phyloP scores from a whole-genome alignment of 23 tunicate species.

The Halocynthia aurantium region DNA sequence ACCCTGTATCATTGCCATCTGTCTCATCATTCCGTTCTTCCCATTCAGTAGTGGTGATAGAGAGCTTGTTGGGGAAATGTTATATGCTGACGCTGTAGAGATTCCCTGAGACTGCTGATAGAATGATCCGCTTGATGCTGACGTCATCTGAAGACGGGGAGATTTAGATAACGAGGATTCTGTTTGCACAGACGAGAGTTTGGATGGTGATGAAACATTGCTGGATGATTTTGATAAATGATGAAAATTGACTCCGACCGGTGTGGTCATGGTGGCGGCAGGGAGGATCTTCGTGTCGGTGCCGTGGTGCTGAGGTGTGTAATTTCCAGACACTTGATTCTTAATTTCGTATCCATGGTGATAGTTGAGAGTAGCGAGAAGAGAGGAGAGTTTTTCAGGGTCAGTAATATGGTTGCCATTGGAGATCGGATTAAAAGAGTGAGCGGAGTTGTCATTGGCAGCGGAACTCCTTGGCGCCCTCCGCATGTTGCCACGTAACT shows the following conservation, averaged over 20 bases:
- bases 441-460: too few relatives aligned
- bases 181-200: background rate
- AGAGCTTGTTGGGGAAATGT: constrained; percentile 11
- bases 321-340: background rate
- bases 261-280: background rate
- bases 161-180: constrained; percentile 6
- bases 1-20: constrained; percentile 16
- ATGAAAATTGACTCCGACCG: background rate
- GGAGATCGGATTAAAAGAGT: too few relatives aligned
- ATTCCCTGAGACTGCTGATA: background rate
- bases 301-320: background rate
- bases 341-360: background rate
- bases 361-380: constrained; percentile 15
- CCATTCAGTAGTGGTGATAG: constrained; percentile 2
- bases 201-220: constrained; percentile 1
- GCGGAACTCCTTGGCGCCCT: background rate
- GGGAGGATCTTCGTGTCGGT: background rate
- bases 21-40: constrained; percentile 2
- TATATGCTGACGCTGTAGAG: constrained; percentile 15
- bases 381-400: background rate
- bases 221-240: constrained; percentile 6
- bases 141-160: constrained; percentile 10
- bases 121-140: background rate
- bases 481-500: background rate
- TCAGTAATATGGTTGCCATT: too few relatives aligned